Conservation (phyloP, 2,797 vertebrate genomes). For the Triplophysa yarkandensis region DNA sequence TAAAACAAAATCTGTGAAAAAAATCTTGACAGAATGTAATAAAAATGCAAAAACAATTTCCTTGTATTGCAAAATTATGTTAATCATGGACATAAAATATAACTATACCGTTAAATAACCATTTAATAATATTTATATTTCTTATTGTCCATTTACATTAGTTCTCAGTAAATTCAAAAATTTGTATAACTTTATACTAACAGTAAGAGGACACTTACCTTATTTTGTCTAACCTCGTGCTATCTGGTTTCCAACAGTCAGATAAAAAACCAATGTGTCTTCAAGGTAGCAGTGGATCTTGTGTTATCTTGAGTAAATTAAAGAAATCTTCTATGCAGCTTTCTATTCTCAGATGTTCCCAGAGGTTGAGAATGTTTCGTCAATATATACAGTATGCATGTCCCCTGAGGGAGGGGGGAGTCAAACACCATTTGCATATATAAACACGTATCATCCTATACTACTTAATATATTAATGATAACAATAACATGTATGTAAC, state of each 20-base stretch:
- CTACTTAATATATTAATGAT: no score
- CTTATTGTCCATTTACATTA: no score
- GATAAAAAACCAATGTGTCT: constrained; percentile 8
- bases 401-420: constrained; percentile 14
- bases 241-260: neutral
- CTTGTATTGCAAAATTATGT: neutral
- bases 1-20: no score
- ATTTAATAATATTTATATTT: no score
- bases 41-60: no score
- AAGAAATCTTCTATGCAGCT: neutral
- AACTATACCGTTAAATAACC: neutral
- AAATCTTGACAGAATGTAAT: no score
- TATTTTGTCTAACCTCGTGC: neutral
- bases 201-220: constrained; percentile 2
- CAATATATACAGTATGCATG: constrained; percentile 38
- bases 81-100: neutral
- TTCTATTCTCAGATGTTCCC: constrained; percentile 6
- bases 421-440: neutral
- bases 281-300: neutral
- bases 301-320: constrained; percentile 3
- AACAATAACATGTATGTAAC: no score
- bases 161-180: neutral
- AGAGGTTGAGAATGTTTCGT: constrained; percentile 2
- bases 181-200: neutral
- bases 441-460: no score